Percentiles rank a stretch among this genome's conserved stretches.
phyloP scores from a whole-genome alignment of 2,888 invertebrate species.

The Eupithecia abbreviata region DNA sequence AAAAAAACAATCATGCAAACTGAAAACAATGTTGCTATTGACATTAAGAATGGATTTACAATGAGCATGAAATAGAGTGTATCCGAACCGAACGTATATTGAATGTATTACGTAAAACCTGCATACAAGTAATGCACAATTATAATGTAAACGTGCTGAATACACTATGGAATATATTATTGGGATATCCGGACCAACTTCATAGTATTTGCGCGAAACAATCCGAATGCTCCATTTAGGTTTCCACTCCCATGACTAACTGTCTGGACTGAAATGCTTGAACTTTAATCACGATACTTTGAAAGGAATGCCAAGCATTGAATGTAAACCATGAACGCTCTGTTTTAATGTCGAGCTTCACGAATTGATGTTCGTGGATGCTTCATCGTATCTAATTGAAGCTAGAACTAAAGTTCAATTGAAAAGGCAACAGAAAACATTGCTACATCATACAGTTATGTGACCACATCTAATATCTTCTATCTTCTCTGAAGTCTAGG shows the following conservation, averaged over 20 bases:
- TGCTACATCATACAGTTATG: neutral
- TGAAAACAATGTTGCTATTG: constrained; percentile 1
- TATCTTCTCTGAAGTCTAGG: neutral
- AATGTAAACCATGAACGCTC: constrained; percentile 53
- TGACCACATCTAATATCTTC: neutral
- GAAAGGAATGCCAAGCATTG: constrained; percentile 36
- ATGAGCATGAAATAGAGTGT: neutral
- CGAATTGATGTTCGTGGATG: constrained; percentile 62
- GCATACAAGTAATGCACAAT: neutral
- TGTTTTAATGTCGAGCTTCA: constrained; percentile 52
- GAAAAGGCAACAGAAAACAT: neutral
- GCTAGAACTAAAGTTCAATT: neutral
- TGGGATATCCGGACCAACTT: neutral
- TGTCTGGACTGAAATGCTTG: neutral
- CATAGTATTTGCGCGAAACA: neutral
- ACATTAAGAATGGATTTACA: neutral
- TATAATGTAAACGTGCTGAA: neutral
- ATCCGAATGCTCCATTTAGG: neutral
- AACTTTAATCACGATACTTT: constrained; percentile 24
- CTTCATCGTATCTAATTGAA: constrained; percentile 39
- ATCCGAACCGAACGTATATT: neutral
- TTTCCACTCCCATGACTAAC: neutral
- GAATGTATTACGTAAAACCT: neutral
- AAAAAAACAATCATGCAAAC: neutral
- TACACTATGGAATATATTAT: neutral